phyloP scores from a whole-genome alignment of 2,888 invertebrate genomes.

The Coronaproctus castanopsis region DNA sequence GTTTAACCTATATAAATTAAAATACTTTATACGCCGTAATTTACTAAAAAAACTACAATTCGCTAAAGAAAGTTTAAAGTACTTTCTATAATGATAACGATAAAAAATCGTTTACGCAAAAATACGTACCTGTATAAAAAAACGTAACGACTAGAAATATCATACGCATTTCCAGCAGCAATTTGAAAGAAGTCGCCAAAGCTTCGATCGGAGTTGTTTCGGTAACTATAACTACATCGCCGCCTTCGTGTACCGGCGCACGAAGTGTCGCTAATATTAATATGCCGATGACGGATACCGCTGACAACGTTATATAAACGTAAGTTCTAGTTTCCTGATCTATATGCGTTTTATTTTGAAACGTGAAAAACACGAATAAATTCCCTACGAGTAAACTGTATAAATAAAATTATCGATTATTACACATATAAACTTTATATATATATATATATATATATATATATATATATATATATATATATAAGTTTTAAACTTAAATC shows the following conservation, averaged over 20 bases:
- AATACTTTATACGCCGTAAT: too few species aligned
- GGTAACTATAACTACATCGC: constrained; percentile 22
- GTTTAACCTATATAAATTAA: too few species aligned
- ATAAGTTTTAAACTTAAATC: too few species aligned
- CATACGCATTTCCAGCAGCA: constrained; percentile 70
- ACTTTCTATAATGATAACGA: too few species aligned
- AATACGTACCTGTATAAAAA: constrained; percentile 65
- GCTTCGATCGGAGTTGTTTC: constrained; percentile 43
- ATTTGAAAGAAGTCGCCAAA: constrained; percentile 46
- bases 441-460: too few species aligned
- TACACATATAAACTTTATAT: too few species aligned
- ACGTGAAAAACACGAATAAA: constrained; percentile 77
- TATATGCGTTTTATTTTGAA: constrained; percentile 58
- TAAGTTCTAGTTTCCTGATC: constrained; percentile 46
- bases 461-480: too few species aligned
- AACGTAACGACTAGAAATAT: constrained; percentile 63
- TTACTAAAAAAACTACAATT: too few species aligned
- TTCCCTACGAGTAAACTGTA: constrained; percentile 86
- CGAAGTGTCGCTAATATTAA: constrained; percentile 42
- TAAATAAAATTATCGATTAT: too few species aligned
- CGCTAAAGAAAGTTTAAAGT: too few species aligned
- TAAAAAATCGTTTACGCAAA: too few species aligned
- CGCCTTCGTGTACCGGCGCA: constrained; percentile 27
- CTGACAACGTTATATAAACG: constrained; percentile 62
- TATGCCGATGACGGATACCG: constrained; percentile 27